Conservation (phyloP, 2,888 invertebrate species). For the Seira musarum region DNA sequence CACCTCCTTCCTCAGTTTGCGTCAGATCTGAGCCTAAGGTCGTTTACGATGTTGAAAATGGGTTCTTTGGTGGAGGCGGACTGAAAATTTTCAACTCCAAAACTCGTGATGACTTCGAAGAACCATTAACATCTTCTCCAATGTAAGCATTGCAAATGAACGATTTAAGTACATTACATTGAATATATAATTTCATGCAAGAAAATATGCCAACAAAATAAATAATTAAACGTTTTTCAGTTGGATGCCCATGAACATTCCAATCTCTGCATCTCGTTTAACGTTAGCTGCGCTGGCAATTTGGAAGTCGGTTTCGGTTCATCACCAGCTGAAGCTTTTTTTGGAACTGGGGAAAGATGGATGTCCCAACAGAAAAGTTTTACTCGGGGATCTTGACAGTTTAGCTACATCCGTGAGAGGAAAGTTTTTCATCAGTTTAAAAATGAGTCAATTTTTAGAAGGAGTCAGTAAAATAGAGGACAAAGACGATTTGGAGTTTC, state of each 20-base stretch:
- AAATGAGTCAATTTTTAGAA: slow-evolving; percentile 56
- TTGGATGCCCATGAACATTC: slow-evolving; percentile 65
- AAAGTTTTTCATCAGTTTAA: slow-evolving; percentile 50
- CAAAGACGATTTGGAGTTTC: slow-evolving; percentile 58
- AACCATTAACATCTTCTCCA: slow-evolving; percentile 55
- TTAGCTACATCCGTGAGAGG: slow-evolving; percentile 59
- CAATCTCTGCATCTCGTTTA: slow-evolving; percentile 48
- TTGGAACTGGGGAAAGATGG: slow-evolving; percentile 57
- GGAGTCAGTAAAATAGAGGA: too few species aligned
- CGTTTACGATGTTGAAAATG: slow-evolving; percentile 64
- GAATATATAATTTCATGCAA: too few species aligned
- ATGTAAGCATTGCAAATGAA: slow-evolving; percentile 48
- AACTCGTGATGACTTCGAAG: slow-evolving; percentile 34
- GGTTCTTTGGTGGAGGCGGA: slow-evolving; percentile 70
- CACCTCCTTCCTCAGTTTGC: slow-evolving; percentile 28
- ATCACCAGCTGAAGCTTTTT: slow-evolving; percentile 58
- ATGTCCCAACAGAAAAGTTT: slow-evolving; percentile 51
- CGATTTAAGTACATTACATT: neutral
- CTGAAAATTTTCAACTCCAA: slow-evolving; percentile 64
- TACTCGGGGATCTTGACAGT: slow-evolving; percentile 54
- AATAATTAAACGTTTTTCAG: slow-evolving; percentile 30
- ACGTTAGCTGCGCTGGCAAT: slow-evolving; percentile 55
- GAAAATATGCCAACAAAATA: neutral
- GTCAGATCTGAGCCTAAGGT: slow-evolving; percentile 27
- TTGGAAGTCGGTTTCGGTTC: slow-evolving; percentile 60